Evolutionary conservation across 2,888 invertebrate genomes (phyloP).

Genomic region (Serrognathus titanus): DNA sequence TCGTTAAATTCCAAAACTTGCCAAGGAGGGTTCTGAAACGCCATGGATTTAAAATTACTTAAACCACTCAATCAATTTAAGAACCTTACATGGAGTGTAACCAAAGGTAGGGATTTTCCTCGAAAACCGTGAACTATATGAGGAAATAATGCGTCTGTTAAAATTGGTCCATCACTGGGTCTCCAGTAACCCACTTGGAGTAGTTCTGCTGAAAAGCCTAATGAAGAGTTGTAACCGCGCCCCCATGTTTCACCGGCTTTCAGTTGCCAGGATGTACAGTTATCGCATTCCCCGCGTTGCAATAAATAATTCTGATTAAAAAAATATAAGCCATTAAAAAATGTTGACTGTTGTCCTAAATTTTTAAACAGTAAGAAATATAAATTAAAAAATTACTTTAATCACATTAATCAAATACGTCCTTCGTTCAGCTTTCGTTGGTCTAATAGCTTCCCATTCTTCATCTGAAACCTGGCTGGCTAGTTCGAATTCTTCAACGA

Average conservation of each 20-base stretch:
- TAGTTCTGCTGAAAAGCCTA: constrained; percentile 35
- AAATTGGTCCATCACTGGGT: constrained; percentile 63
- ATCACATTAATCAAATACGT: constrained; percentile 62
- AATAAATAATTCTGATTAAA: constrained; percentile 27
- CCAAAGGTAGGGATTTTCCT: constrained; percentile 66
- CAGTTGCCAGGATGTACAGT: constrained; percentile 57
- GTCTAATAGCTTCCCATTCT: constrained; percentile 79
- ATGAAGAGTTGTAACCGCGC: constrained; percentile 36
- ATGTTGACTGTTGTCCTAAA: too few species aligned
- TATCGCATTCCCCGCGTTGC: constrained; percentile 49
- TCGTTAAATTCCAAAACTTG: constrained; percentile 65
- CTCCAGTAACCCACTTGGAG: constrained; percentile 71
- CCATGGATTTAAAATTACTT: too few species aligned
- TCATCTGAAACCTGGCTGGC: constrained; percentile 77
- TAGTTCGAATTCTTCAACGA: constrained; percentile 67
- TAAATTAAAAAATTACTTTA: constrained; percentile 53
- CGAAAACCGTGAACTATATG: constrained; percentile 77
- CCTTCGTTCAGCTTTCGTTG: constrained; percentile 65
- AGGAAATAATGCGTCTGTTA: constrained; percentile 72
- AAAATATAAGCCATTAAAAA: too few species aligned
- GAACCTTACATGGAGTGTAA: constrained; percentile 71
- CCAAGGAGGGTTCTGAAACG: constrained; percentile 82
- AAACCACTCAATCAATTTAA: too few species aligned
- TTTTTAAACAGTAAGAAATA: too few species aligned
- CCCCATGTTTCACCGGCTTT: constrained; percentile 61